A percentile compares a stretch with the other conserved stretches of the same genome.
phyloP scores from a whole-genome alignment of 1,140 invertebrate species.

The Artemia franciscana region DNA sequence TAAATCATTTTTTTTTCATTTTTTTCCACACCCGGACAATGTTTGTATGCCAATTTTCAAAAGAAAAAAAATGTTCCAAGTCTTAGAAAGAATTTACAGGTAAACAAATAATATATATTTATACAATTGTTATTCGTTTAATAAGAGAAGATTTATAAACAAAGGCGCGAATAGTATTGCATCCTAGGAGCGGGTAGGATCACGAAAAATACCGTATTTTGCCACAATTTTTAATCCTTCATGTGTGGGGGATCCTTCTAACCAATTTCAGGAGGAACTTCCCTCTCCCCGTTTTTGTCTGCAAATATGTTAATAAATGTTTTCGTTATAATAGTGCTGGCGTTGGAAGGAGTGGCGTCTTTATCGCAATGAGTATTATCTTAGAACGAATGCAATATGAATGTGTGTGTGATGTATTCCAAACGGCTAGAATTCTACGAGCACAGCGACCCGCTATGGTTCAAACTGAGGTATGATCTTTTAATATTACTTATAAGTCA shows the following conservation, averaged over 20 bases:
- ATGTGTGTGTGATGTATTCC: slow-evolving; percentile 95
- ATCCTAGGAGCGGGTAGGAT: not conserved
- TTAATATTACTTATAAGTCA: too few species aligned
- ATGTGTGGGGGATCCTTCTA: not conserved
- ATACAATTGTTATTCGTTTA: too few species aligned
- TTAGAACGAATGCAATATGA: slow-evolving; percentile 97
- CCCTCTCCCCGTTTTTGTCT: not conserved
- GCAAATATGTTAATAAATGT: not conserved
- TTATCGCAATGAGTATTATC: slow-evolving; percentile 94
- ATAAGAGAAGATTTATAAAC: too few species aligned
- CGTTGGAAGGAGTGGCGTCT: slow-evolving; percentile 92
- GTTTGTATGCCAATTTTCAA: too few species aligned
- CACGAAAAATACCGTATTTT: not conserved
- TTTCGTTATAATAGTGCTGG: slow-evolving; percentile 38
- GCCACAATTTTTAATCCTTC: not conserved
- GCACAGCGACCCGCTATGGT: slow-evolving; percentile 98
- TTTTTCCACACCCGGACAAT: too few species aligned
- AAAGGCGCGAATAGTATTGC: too few species aligned
- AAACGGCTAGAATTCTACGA: slow-evolving; percentile 87
- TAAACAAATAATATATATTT: too few species aligned
- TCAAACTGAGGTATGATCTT: slow-evolving; percentile 64
- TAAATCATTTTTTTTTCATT: too few species aligned
- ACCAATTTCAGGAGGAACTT: not conserved
- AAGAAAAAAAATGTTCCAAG: too few species aligned
- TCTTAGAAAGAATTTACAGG: too few species aligned